Conservation (phyloP, 2,888 invertebrate species). For the Dasysyrphus albostriatus region DNA sequence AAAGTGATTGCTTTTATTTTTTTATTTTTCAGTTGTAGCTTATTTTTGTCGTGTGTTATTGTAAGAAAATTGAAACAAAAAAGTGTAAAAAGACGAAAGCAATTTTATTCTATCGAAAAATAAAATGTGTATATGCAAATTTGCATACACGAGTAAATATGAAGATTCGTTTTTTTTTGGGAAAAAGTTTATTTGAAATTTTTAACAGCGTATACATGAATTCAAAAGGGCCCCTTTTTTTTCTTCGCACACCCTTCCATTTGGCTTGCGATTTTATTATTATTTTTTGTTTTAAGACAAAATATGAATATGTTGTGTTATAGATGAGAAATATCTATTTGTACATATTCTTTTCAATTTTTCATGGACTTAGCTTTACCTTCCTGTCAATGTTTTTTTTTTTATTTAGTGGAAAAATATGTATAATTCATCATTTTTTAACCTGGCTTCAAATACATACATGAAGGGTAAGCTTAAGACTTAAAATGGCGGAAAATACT, state of each 20-base stretch:
- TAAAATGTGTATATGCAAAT: slow-evolving; percentile 70
- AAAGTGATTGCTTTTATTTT: slow-evolving; percentile 35
- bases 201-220: slow-evolving; percentile 47
- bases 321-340: neutral
- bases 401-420: neutral
- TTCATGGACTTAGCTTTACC: neutral
- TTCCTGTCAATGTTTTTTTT: neutral
- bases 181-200: slow-evolving; percentile 40
- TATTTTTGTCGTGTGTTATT: neutral
- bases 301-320: neutral
- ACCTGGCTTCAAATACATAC: neutral
- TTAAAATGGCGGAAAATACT: neutral
- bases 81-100: neutral
- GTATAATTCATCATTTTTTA: neutral
- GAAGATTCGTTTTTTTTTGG: slow-evolving; percentile 34
- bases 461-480: neutral
- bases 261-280: slow-evolving; percentile 32
- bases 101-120: slow-evolving; percentile 67
- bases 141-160: slow-evolving; percentile 61
- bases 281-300: neutral
- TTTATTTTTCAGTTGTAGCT: slow-evolving; percentile 17
- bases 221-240: slow-evolving; percentile 18
- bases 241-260: neutral
- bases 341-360: slow-evolving; percentile 1
- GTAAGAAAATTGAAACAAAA: slow-evolving; percentile 39